A percentile compares a stretch with the other conserved stretches of the same genome.
These are phyloP conservation scores for Anhinga anhinga DNA, from an alignment of 2,113 vertebrate genomes.

Conservation along the genomic window DNA sequence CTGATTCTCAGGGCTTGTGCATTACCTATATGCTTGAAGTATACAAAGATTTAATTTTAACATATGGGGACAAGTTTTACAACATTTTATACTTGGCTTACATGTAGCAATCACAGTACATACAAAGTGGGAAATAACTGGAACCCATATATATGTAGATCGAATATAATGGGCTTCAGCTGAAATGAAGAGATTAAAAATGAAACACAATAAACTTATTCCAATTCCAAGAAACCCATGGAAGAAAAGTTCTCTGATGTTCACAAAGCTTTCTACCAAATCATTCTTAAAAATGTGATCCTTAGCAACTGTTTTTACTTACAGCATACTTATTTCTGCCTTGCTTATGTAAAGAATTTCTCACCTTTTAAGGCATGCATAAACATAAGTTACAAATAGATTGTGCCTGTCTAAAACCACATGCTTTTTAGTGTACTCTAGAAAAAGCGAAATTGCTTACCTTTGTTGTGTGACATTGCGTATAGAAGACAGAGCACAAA, in stretches of 20 bases:
- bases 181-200: not conserved
- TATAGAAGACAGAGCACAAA: slow-evolving; percentile 97
- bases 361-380: not conserved
- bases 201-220: not conserved
- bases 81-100: not conserved
- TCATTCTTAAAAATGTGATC: not conserved
- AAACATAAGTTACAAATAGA: not conserved
- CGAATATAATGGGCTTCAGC: not conserved
- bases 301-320: not conserved
- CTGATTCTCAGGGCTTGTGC: not conserved
- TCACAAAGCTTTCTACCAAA: not conserved
- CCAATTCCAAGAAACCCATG: not conserved
- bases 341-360: not conserved
- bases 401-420: not conserved
- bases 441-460: slow-evolving; percentile 57
- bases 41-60: not conserved
- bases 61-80: not conserved
- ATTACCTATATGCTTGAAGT: not conserved
- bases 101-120: not conserved
- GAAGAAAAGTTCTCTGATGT: not conserved
- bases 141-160: not conserved
- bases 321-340: not conserved
- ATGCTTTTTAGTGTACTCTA: not conserved
- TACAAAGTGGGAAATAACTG: not conserved
- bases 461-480: slow-evolving; percentile 95